Conservation (phyloP, 2,797 vertebrate genomes). For the Novumbra hubbsi region DNA sequence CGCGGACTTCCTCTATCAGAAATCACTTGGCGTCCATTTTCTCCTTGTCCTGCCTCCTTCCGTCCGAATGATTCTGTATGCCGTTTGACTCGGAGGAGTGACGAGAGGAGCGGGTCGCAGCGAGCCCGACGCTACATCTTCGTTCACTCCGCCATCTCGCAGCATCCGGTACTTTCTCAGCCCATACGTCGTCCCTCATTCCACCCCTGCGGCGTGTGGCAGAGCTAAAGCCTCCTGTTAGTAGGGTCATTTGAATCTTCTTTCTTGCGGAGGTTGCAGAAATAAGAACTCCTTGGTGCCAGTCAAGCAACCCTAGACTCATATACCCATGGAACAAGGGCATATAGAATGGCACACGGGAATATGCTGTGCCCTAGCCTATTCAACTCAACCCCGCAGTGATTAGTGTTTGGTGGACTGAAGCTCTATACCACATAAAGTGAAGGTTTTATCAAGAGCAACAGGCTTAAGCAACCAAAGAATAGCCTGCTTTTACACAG, state of each 20-base stretch:
- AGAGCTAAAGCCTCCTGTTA: slow-evolving; percentile 45
- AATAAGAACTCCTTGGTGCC: slow-evolving; percentile 39
- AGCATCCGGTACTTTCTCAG: slow-evolving; percentile 5
- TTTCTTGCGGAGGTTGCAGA: slow-evolving; percentile 48
- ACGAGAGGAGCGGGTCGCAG: slow-evolving; percentile 2
- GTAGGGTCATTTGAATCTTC: slow-evolving; percentile 60
- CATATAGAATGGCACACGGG: no score
- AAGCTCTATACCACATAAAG: no score
- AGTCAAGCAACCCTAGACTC: slow-evolving; percentile 35
- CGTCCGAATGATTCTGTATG: slow-evolving; percentile 38
- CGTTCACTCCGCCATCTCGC: background rate
- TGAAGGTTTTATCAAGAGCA: no score
- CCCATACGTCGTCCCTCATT: slow-evolving; percentile 14
- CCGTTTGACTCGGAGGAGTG: slow-evolving; percentile 32
- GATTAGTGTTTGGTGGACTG: no score
- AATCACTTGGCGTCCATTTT: slow-evolving; percentile 9
- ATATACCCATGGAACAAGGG: slow-evolving; percentile 22
- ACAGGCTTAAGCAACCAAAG: no score
- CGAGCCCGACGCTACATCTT: background rate
- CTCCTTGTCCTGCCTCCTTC: slow-evolving; percentile 35
- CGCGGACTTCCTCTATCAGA: background rate
- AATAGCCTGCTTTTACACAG: no score
- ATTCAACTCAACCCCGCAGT: slow-evolving; percentile 55
- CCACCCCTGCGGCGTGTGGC: slow-evolving; percentile 25
- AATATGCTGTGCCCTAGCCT: slow-evolving; percentile 35